Conservation (phyloP, 2,888 invertebrate species). For the Brachyptera risi region DNA sequence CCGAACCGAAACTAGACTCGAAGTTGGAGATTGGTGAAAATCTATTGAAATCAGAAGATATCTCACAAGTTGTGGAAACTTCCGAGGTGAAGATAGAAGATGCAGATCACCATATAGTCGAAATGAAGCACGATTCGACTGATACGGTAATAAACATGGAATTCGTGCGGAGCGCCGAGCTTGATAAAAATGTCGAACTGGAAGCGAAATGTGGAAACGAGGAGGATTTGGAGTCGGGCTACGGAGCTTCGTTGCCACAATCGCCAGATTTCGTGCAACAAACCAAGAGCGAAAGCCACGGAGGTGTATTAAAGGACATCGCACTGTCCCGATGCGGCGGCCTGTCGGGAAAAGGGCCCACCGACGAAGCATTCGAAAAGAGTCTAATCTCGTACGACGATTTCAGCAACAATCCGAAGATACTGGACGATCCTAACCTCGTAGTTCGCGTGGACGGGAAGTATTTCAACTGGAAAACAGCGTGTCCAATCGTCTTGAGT, state of each 20-base stretch:
- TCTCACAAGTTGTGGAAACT: too few relatives aligned
- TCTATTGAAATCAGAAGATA: too few relatives aligned
- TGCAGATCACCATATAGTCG: too few relatives aligned
- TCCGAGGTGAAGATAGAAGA: too few relatives aligned
- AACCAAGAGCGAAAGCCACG: constrained; percentile 55
- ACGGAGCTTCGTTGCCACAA: constrained; percentile 91
- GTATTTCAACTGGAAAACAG: constrained; percentile 87
- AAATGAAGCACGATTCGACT: too few relatives aligned
- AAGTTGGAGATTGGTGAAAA: too few relatives aligned
- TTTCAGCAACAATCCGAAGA: constrained; percentile 59
- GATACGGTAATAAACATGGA: too few relatives aligned
- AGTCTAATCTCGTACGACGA: constrained; percentile 59
- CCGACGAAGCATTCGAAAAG: constrained; percentile 59
- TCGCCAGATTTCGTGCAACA: constrained; percentile 89
- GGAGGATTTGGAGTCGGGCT: constrained; percentile 93
- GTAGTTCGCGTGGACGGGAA: constrained; percentile 79
- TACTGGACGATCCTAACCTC: constrained; percentile 75
- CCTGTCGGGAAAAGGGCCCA: constrained; percentile 43
- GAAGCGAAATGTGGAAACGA: too few relatives aligned
- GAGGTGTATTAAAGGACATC: constrained; percentile 69
- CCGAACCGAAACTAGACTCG: too few relatives aligned
- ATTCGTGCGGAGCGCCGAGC: too few relatives aligned
- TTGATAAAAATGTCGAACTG: too few relatives aligned
- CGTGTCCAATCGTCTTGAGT: constrained; percentile 85
- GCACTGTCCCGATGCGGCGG: constrained; percentile 76